phyloP scores from a whole-genome alignment of 35 echinoderm and acorn worm species.

The Apostichopus parvimensis region DNA sequence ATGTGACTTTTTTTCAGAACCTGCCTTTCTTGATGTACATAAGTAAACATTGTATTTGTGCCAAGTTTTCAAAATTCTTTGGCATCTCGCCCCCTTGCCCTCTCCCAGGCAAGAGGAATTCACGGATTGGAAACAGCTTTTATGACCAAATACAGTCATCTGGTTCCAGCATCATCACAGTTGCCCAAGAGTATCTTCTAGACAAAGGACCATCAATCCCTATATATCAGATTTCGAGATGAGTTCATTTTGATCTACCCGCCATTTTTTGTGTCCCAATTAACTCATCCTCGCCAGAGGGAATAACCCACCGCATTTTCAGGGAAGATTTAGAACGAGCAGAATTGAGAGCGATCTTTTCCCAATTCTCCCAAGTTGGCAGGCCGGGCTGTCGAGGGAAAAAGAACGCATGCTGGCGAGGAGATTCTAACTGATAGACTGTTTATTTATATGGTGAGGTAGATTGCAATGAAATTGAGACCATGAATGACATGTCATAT shows the following conservation, averaged over 20 bases:
- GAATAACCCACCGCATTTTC: background rate
- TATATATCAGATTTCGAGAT: background rate
- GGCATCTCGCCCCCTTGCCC: background rate
- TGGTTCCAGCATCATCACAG: background rate
- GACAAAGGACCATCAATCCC: conserved; percentile 28
- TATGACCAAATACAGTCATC: conserved; percentile 37
- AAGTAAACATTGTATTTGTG: too few relatives aligned
- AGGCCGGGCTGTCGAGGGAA: background rate
- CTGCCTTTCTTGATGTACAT: too few relatives aligned
- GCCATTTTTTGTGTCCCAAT: background rate
- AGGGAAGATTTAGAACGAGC: background rate
- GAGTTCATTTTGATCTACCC: conserved; percentile 7
- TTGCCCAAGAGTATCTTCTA: background rate
- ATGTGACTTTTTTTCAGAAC: too few relatives aligned
- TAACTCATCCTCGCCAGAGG: conserved; percentile 1
- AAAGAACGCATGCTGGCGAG: background rate
- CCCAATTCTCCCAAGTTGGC: background rate
- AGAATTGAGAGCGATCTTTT: background rate
- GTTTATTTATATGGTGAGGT: background rate
- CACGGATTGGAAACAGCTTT: background rate
- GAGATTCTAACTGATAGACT: background rate
- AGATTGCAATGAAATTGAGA: background rate
- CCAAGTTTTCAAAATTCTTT: background rate
- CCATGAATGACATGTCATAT: background rate
- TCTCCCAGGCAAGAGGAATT: background rate